phyloP scores from a whole-genome alignment of 1,140 invertebrate genomes.

The Drosophila nigrodunni region DNA sequence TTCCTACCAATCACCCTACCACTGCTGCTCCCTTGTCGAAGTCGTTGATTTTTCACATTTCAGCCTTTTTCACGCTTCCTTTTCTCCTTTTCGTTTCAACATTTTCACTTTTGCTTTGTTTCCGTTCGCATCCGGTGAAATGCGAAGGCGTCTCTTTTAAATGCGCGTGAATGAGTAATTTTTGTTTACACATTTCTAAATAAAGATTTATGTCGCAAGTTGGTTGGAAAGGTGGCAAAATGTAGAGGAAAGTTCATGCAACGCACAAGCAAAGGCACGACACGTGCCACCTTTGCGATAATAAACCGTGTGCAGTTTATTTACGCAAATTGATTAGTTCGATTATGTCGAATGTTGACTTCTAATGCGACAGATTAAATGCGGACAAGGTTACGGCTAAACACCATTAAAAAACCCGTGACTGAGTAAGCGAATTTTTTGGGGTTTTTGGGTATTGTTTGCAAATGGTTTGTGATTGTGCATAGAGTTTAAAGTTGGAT shows the following conservation, averaged over 20 bases:
- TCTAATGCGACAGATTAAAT: conserved; percentile 24
- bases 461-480: no score
- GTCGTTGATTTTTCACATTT: conserved; percentile 81
- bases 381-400: conserved; percentile 1
- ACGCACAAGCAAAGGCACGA: conserved; percentile 11
- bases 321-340: conserved; percentile 82
- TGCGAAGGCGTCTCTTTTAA: conserved; percentile 29
- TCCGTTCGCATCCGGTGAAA: conserved; percentile 14
- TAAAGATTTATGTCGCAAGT: conserved; percentile 78
- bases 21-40: conserved; percentile 52
- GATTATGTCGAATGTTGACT: conserved; percentile 52
- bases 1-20: not conserved
- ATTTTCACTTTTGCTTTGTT: conserved; percentile 29
- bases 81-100: not conserved
- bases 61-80: conserved; percentile 70
- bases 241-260: not conserved
- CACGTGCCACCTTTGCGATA: conserved; percentile 67
- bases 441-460: no score
- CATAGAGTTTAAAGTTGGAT: no score
- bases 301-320: conserved; percentile 78
- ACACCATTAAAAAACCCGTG: not conserved
- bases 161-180: conserved; percentile 79
- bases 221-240: not conserved
- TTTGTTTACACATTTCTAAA: conserved; percentile 83
- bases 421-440: not conserved